Evolutionary conservation across 1,140 invertebrate species (phyloP), one percentile per base, ranked within the genome.

Genomic region (Ectropis grisescens): DNA sequence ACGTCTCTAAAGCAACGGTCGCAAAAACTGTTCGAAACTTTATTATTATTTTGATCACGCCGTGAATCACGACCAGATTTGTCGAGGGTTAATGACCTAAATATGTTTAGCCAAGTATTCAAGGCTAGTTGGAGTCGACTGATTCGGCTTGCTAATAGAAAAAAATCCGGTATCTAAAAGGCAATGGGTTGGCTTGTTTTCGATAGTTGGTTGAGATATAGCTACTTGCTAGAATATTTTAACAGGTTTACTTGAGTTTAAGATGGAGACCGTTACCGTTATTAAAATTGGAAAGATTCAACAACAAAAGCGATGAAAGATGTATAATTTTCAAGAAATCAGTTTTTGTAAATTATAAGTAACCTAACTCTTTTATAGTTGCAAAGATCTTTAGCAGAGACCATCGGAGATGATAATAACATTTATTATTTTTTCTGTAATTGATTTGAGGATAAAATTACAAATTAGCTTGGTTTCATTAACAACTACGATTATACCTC

Each of bases 61-160:
- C 50, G 68, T 80, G 75, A 80, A 76, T 80, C 75, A 80, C 70
- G 69, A 75, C 70, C 68, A 72, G 68, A 78, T 75, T 78, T 71
- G 70, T 60, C 58, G 40, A 71, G 70, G 75, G 75, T 80, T 66
- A 80, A 74, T 70, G 71, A 75, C 75, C 75, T 41, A 72, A 72
- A 75, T 75, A 65, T 68, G 70, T 71, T 76, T 75, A 66, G 65
- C 59, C 57, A 71, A 71, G 58, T 67, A 58, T 69, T 75, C 75
- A 80, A 80, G 75, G 75, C 67, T 78, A 71, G 37, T 29, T 41
- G n/a, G n/a, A n/a, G n/a, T 40, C 52, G 43, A 72, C 60, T 70
- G 62, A 72, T 67, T 69, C 55, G 55, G 57, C 55, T 61, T 65
- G 58, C 41, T 60, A 55, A 57, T 56, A 47, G 46, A 61, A 64